Percentiles rank a stretch among this genome's conserved stretches.
Evolutionary conservation across 2,888 invertebrate genomes (phyloP).

Genomic region (Crocallis elinguaria): DNA sequence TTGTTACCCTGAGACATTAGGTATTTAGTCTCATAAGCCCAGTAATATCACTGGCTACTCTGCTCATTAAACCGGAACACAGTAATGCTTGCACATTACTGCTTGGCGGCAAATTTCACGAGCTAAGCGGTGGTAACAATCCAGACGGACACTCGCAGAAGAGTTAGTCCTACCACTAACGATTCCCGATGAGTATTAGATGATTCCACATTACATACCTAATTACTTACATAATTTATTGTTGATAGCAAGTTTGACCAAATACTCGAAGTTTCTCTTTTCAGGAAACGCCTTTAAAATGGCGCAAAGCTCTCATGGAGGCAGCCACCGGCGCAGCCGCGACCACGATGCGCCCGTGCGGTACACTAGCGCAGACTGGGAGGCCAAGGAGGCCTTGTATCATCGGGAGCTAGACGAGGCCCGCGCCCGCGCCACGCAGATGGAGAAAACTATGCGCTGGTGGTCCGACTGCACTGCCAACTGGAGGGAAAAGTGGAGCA

Average conservation of each 20-base stretch:
- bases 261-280: slow-evolving; percentile 31
- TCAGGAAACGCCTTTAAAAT: slow-evolving; percentile 57
- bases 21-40: too few species aligned
- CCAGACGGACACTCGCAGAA: too few species aligned
- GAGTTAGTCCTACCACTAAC: too few species aligned
- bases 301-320: slow-evolving; percentile 89
- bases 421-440: slow-evolving; percentile 96
- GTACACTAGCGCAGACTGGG: slow-evolving; percentile 90
- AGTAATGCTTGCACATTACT: too few species aligned
- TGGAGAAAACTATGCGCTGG: slow-evolving; percentile 99
- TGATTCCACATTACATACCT: too few species aligned
- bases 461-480: slow-evolving; percentile 99
- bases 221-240: neutral
- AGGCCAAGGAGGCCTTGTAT: slow-evolving; percentile 89
- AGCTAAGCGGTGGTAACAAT: too few species aligned
- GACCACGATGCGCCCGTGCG: slow-evolving; percentile 87
- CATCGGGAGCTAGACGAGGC: slow-evolving; percentile 96
- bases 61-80: too few species aligned
- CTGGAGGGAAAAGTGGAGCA: slow-evolving; percentile 98
- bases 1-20: too few species aligned
- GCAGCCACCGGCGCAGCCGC: slow-evolving; percentile 86
- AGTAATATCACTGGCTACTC: too few species aligned
- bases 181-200: too few species aligned
- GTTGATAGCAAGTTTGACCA: neutral
- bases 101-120: too few species aligned